Percentiles rank a stretch among this genome's conserved stretches.
phyloP scores from a whole-genome alignment of 2,888 invertebrate species.

The Rhagonycha lutea region DNA sequence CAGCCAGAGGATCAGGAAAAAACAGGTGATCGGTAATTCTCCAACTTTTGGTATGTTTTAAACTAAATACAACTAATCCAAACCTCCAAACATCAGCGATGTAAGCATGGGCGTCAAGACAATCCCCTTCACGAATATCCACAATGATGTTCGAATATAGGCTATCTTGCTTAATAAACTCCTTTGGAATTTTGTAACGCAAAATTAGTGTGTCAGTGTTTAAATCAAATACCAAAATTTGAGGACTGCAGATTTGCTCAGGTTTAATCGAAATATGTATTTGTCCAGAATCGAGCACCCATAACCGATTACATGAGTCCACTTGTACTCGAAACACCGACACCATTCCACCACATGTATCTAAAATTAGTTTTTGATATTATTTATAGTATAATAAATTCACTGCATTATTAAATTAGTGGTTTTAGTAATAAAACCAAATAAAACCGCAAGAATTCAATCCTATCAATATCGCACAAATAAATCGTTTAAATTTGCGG shows the following conservation, averaged over 20 bases:
- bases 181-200: slow-evolving; percentile 67
- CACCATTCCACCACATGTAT: slow-evolving; percentile 68
- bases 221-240: slow-evolving; percentile 74
- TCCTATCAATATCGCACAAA: not conserved
- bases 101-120: slow-evolving; percentile 68
- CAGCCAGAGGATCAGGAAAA: slow-evolving; percentile 73
- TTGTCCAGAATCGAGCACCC: slow-evolving; percentile 82
- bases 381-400: too few relatives aligned
- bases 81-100: slow-evolving; percentile 73
- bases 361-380: too few relatives aligned
- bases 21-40: slow-evolving; percentile 71
- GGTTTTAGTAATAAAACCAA: not conserved
- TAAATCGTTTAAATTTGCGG: not conserved
- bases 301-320: slow-evolving; percentile 76
- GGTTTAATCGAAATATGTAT: slow-evolving; percentile 70
- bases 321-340: slow-evolving; percentile 78
- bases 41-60: slow-evolving; percentile 64
- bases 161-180: slow-evolving; percentile 68
- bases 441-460: not conserved
- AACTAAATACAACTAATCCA: slow-evolving; percentile 52
- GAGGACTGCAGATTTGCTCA: slow-evolving; percentile 73
- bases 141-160: slow-evolving; percentile 70
- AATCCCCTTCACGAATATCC: slow-evolving; percentile 63
- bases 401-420: not conserved
- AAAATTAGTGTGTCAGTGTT: slow-evolving; percentile 65